Evolutionary conservation across 2,888 invertebrate species (phyloP), one percentile per base, ranked within the genome.

Genomic region (Operophtera brumata): DNA sequence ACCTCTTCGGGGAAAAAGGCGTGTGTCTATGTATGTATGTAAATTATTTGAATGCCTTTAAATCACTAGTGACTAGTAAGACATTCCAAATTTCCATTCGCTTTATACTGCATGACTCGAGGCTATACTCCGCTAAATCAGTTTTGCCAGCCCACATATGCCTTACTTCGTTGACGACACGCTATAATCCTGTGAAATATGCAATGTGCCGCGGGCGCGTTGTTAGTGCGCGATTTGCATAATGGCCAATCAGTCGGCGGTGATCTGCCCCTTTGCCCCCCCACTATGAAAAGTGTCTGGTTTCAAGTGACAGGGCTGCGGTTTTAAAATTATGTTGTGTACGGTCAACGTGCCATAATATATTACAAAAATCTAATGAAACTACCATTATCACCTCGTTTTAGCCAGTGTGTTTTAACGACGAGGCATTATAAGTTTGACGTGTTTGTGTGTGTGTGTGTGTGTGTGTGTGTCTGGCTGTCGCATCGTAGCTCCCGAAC

Each of bases 161-260:
- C 53, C 64, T 62, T 59, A 61, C 66, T 68, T 69, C 47, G 69
- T 71, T 70, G 67, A 55, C 66, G 61, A 66, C 64, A 67, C 59
- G 58, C 62, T 67, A 63, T 69, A 70, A 73, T 69, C 67, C 59
- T 46, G 66, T 69, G 69, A 72, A 71, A 73, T 73, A 73, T 70
- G 70, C 69, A 72, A 74, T 68, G 64, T 65, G 62, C 69, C 69
- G 65, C 53, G 63, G 70, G 66, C 64, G 66, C 65, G 66, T 67
- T 69, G 75, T 72, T 77, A 71, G 71, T 69, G 69, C 61, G 64
- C 49, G 62, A 77, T 80, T 77, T 77, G 73, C 80, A 77, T 80
- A 77, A 79, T 78, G 73, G 77, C 78, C 77, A 79, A 80, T 80
- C 76, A 75, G 69, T 60, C 61, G 64, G 60, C 63, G 67, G 69